These are phyloP conservation scores for Athrips mouffetella DNA, from an alignment of 2,888 invertebrate species.

Conservation along the genomic window DNA sequence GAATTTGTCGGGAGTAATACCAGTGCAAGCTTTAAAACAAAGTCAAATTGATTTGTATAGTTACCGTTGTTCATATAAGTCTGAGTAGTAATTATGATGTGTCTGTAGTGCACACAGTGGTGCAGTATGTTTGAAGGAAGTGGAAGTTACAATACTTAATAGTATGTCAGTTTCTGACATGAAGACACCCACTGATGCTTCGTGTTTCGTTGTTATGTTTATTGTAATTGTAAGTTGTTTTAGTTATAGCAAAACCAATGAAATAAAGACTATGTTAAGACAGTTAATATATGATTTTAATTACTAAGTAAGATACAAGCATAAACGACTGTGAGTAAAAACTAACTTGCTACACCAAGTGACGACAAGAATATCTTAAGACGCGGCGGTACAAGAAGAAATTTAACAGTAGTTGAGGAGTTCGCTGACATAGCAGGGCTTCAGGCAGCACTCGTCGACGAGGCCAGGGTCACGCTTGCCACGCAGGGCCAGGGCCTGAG, in stretches of 20 bases:
- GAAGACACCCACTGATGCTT: conserved; percentile 57
- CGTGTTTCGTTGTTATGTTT: conserved; percentile 51
- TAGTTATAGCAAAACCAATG: conserved; percentile 55
- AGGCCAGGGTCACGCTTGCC: conserved; percentile 18
- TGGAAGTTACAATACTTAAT: neutral
- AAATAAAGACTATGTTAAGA: conserved; percentile 43
- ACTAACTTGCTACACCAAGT: conserved; percentile 24
- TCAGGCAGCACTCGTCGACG: conserved; percentile 27
- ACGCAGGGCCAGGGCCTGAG: conserved; percentile 8
- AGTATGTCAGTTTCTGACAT: conserved; percentile 22
- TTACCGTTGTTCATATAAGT: conserved; percentile 36
- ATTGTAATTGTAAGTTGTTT: neutral
- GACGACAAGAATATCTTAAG: conserved; percentile 8
- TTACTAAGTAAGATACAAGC: conserved; percentile 19
- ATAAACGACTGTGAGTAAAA: too few relatives aligned
- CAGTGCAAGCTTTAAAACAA: conserved; percentile 36
- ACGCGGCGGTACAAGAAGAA: neutral
- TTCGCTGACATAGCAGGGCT: conserved; percentile 26
- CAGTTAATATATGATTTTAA: neutral
- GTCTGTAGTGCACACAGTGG: conserved; percentile 7
- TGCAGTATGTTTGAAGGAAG: neutral
- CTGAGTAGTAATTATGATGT: conserved; percentile 31
- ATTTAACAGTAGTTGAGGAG: conserved; percentile 29
- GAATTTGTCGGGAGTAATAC: neutral
- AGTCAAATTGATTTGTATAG: conserved; percentile 22